Evolutionary conservation across 2,888 invertebrate genomes (phyloP).

Genomic region (Trisateles emortualis): DNA sequence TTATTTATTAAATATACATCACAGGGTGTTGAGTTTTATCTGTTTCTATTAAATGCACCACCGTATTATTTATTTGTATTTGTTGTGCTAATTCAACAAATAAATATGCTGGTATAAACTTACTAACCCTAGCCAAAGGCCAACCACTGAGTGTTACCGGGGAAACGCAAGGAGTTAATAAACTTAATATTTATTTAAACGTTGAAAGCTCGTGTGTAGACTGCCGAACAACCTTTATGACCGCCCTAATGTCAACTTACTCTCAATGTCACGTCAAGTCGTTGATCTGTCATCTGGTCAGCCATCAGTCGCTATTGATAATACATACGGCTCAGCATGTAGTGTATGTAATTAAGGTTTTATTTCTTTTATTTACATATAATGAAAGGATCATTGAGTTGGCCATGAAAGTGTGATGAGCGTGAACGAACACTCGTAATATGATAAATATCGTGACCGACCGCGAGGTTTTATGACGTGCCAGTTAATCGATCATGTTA

Average conservation of each 20-base stretch:
- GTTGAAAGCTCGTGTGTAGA: no score
- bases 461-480: conserved; percentile 54
- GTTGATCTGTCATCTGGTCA: conserved; percentile 1
- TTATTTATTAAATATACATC: no score
- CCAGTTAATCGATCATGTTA: conserved; percentile 50
- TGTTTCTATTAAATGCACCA: no score
- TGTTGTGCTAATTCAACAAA: no score
- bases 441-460: conserved; percentile 55
- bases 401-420: conserved; percentile 49
- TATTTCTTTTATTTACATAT: conserved; percentile 46
- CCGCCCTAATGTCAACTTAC: background rate
- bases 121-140: no score
- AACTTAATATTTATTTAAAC: no score
- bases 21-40: no score
- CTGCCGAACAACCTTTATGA: no score
- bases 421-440: conserved; percentile 40
- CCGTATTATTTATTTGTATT: no score
- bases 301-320: conserved; percentile 19
- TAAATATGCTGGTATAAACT: no score
- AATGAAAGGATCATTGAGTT: conserved; percentile 44
- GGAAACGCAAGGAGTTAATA: no score
- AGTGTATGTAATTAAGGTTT: conserved; percentile 46
- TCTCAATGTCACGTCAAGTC: conserved; percentile 3
- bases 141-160: no score
- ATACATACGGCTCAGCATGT: conserved; percentile 29